Evolutionary conservation across 2,797 vertebrate species (phyloP), one percentile per base, ranked within the genome.

Genomic region (Petrocephalus sullivani): DNA sequence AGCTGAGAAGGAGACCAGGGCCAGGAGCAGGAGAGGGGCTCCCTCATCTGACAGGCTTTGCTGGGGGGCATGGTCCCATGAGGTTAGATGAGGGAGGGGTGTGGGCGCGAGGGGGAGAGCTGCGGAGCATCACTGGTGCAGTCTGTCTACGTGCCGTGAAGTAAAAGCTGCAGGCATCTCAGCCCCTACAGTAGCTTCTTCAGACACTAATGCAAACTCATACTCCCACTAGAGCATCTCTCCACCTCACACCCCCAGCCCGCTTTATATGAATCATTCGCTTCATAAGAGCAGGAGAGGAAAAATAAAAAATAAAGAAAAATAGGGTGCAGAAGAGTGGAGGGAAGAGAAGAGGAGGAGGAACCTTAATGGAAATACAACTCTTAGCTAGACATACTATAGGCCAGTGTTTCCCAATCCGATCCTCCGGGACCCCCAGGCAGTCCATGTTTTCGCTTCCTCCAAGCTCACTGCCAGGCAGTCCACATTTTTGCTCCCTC

Each of bases 201-300:
- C 92, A 93, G 93, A 93, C 93, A 91, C 87, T 64, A 92, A 90
- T 94, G 92, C 93, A 92, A 89, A 91, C 91, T 92, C 94, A 90
- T 89, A 94, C 94, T 94, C 93, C 93, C 92, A 90, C 94, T 94
- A 95, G 95, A 96, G 95, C 95, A 94, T 93, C 93, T 94, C 94
- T 95, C 94, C 93, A 93, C 95, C 95, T 95, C 94, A 96, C 94
- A 94, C 94, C 95, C 95, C 93, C 89, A 88, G 93, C 91, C 94
- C 94, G 95, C 95, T 95, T 95, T 96, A 94, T 95, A 95, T 95
- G 94, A 96, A 95, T 95, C 95, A 95, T 93, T 95, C 93, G 91
- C 93, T 94, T 95, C 95, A 94, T 94, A 56, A 89, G 91, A 89
- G 90, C 49, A 87, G 90, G 90, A 89, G 71, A 89, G 86, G 57